Conservation (phyloP, 92 coral and sea anemone species). For the Actinernus sp. region DNA sequence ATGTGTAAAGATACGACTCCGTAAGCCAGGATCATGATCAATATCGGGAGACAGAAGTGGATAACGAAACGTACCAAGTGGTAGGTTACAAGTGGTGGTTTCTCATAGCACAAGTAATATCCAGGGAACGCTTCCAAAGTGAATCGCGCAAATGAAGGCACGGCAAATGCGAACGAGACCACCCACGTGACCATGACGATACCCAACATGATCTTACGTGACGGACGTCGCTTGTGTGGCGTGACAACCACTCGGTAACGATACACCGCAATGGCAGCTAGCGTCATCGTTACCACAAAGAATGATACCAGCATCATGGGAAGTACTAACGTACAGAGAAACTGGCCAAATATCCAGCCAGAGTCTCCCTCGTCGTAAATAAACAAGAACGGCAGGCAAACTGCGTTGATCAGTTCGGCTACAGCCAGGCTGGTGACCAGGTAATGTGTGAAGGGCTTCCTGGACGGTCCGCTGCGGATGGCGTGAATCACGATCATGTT, state of each 20-base stretch:
- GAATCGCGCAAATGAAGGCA: constrained; percentile 54
- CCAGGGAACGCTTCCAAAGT: too few species aligned
- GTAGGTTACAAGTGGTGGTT: background rate
- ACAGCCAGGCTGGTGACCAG: constrained; percentile 54
- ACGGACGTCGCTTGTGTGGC: constrained; percentile 19
- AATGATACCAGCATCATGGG: constrained; percentile 21
- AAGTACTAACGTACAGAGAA: constrained; percentile 18
- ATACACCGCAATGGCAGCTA: constrained; percentile 58
- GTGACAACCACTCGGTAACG: constrained; percentile 45
- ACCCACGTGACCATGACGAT: constrained; percentile 31
- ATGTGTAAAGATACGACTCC: constrained; percentile 28
- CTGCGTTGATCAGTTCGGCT: constrained; percentile 48
- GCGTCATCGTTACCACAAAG: constrained; percentile 30
- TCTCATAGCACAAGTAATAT: too few species aligned
- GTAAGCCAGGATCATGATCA: constrained; percentile 40
- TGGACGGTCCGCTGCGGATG: constrained; percentile 20
- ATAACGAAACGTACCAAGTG: background rate
- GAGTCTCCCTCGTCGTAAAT: background rate
- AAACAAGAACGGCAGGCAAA: constrained; percentile 23
- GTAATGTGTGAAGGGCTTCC: constrained; percentile 53
- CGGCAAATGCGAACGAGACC: constrained; percentile 16
- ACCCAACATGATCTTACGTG: constrained; percentile 6
- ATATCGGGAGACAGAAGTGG: constrained; percentile 41
- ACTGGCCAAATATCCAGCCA: constrained; percentile 23
- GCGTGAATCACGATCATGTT: constrained; percentile 56